Evolutionary conservation across 2,888 invertebrate species (phyloP).

Genomic region (Adelphocoris suturalis): DNA sequence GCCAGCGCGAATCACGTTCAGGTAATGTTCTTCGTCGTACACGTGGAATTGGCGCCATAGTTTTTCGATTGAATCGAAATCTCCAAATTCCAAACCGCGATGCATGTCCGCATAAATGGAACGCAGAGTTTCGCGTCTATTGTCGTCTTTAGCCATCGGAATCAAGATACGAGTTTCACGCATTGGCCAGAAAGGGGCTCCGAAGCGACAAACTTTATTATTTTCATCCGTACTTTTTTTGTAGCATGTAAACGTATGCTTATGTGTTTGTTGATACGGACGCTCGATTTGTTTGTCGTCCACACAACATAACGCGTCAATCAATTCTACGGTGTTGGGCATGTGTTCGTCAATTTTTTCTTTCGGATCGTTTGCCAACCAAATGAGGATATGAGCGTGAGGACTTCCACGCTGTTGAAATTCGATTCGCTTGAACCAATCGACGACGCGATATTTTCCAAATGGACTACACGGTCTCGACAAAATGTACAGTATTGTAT

Average conservation of each 20-base stretch:
- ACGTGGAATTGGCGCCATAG: background rate
- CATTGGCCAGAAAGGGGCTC: background rate
- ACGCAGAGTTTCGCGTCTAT: background rate
- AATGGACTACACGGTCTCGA: background rate
- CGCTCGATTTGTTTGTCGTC: no score
- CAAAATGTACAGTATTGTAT: background rate
- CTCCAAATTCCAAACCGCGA: no score
- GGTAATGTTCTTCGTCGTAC: slow-evolving; percentile 75
- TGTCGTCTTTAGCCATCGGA: background rate
- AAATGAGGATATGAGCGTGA: slow-evolving; percentile 4
- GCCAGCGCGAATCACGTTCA: slow-evolving; percentile 75
- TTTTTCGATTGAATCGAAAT: no score
- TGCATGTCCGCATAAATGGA: no score
- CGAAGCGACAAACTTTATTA: background rate
- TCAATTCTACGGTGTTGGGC: background rate
- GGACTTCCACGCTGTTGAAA: background rate
- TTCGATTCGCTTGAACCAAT: background rate
- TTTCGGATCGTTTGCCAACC: background rate
- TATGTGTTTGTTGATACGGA: background rate
- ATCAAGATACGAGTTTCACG: background rate
- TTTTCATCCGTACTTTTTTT: background rate
- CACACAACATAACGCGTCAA: background rate
- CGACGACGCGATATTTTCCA: background rate
- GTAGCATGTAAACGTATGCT: background rate
- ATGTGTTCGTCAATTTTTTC: background rate